These are phyloP conservation scores for Julus scanicus DNA, from an alignment of 2,888 invertebrate species.

Conservation along the genomic window DNA sequence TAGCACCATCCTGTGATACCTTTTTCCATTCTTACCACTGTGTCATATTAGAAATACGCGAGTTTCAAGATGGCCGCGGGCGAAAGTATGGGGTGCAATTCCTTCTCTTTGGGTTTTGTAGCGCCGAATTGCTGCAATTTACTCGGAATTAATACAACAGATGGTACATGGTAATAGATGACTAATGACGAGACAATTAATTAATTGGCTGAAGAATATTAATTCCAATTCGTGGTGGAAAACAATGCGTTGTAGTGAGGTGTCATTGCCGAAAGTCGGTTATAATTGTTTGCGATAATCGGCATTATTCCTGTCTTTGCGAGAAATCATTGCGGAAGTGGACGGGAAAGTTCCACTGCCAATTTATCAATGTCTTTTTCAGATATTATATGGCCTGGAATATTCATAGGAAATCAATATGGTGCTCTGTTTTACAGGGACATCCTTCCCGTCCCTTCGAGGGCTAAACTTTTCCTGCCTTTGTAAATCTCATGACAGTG, in stretches of 20 bases:
- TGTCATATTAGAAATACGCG: neutral
- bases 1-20: neutral
- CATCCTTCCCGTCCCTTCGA: neutral
- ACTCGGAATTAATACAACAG: neutral
- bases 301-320: neutral
- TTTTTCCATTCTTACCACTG: neutral
- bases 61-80: constrained; percentile 1
- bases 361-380: neutral
- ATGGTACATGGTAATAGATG: neutral
- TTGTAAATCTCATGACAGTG: neutral
- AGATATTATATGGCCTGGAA: neutral
- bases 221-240: neutral
- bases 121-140: neutral
- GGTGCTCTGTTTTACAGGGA: neutral
- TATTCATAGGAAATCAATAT: neutral
- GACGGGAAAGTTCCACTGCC: neutral
- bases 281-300: neutral
- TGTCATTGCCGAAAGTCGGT: neutral
- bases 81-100: neutral
- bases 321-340: neutral
- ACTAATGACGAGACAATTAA: neutral
- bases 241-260: no score
- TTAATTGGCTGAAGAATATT: neutral
- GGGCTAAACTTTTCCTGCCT: neutral
- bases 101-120: no score